phyloP scores from a whole-genome alignment of 2,113 vertebrate genomes.

The Desmodus rotundus region DNA sequence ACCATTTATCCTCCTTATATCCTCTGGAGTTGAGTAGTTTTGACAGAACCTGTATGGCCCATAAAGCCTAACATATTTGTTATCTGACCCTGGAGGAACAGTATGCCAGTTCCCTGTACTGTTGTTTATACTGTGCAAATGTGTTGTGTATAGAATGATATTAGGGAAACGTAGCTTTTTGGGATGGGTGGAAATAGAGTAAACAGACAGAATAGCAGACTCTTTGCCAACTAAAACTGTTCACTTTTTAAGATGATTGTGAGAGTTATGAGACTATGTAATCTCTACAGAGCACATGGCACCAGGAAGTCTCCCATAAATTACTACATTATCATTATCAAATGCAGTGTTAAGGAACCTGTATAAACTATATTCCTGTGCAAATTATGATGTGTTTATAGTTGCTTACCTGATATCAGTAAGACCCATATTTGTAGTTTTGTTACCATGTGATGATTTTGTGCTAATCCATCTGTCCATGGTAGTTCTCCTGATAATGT shows the following conservation, averaged over 20 bases:
- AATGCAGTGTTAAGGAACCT: background rate
- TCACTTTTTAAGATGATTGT: background rate
- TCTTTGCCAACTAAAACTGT: background rate
- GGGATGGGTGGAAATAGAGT: background rate
- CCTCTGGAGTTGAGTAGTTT: background rate
- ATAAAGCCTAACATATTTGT: background rate
- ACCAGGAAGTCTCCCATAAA: background rate
- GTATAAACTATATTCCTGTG: background rate
- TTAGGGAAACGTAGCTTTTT: background rate
- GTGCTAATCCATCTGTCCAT: background rate
- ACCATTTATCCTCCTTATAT: no score
- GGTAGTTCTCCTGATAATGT: background rate
- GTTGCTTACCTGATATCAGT: background rate
- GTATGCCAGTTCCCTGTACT: background rate
- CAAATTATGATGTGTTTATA: background rate
- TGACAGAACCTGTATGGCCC: background rate
- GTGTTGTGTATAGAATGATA: background rate
- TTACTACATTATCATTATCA: background rate
- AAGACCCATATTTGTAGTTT: background rate
- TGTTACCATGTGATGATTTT: background rate
- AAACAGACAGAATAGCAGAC: background rate
- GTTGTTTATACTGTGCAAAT: background rate
- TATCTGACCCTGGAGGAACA: background rate
- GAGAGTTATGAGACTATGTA: background rate
- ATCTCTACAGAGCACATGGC: background rate